Base-by-base conservation (phyloP, 2,113 vertebrate genomes). In the Salvelinus fontinalis region DNA sequence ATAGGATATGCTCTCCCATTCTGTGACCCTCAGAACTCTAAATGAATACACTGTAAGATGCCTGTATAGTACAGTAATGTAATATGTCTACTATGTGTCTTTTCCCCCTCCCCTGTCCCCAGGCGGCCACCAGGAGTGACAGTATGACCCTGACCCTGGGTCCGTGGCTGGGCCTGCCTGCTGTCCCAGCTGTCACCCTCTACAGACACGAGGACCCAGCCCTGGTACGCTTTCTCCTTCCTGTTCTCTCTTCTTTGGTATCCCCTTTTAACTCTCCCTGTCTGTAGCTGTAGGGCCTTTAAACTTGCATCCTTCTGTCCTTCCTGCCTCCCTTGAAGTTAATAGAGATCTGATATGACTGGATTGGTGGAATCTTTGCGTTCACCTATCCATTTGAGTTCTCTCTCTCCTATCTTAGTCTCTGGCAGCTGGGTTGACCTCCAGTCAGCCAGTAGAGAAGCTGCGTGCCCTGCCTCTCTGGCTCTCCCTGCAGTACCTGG, bases 191-290 rank as follows among this genome's bases (percentile, higher is more conserved):
- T 0, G 96, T 96, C 67, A 99, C 98, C 0, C 95, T 99, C 2
- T 98, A 99, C 90, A 94, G 95, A 80, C 96, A 99, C 0, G 98
- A 99, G 18, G 97, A 99, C 70, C 98, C 98, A 0, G 96, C 96
- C 1, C 85, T 98, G 95, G 98, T 99, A 14, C 0, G 14, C 24
- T 51, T 24, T 49, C 26, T 68, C 3, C 6, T 8, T 29, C 18
- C 29, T 68, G 26, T 16, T 8, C 7, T 12, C 31, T n/a, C 39
- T 24, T 70, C n/a, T 39, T 24, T 16, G 1, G 8, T 59, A 12
- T 22, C 16, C 0, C 48, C 22, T 64, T 6, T 48, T 20, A 59
- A 8, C 29, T 74, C 27, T 59, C 18, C 29, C 70, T 60, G 11
- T 72, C 31, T 57, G 31, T 34, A 16, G 9, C 64, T 66, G 64